Evolutionary conservation across 2,113 vertebrate species (phyloP).

Genomic region (Melanocharis versteri): DNA sequence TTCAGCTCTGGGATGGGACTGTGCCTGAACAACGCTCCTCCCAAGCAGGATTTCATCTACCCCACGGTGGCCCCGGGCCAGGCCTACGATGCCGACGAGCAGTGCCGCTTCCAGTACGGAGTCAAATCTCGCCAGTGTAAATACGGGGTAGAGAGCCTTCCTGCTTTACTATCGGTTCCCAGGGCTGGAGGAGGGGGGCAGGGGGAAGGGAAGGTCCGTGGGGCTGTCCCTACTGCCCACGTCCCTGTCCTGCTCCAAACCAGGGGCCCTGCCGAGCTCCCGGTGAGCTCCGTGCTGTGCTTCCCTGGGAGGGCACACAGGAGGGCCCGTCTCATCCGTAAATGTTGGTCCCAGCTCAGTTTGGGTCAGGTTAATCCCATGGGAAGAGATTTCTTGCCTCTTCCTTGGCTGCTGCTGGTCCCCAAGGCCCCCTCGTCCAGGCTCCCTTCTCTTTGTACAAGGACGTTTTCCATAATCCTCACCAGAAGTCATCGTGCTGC

Average conservation of each 20-base stretch:
- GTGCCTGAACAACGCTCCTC: conserved; percentile 93
- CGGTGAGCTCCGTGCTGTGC: not conserved
- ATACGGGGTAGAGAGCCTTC: conserved; percentile 94
- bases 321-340: fast-evolving
- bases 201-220: not conserved
- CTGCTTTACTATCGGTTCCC: conserved; percentile 79
- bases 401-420: not conserved
- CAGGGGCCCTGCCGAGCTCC: not conserved
- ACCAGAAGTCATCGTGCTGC: not conserved
- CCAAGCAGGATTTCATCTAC: conserved; percentile 94
- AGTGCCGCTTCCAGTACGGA: conserved; percentile 97
- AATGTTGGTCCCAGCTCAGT: not conserved
- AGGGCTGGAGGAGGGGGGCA: not conserved
- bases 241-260: not conserved
- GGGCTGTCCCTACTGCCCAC: not conserved
- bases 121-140: conserved; percentile 99
- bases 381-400: not conserved
- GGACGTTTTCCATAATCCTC: not conserved
- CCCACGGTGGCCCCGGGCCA: conserved; percentile 94
- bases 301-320: not conserved
- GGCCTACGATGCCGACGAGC: conserved; percentile 94
- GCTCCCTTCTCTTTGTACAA: not conserved
- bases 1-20: conserved; percentile 91
- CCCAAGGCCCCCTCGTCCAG: not conserved
- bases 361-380: not conserved